These are phyloP conservation scores for Hippocampus kuda DNA, from an alignment of 2,797 vertebrate species.

Conservation along the genomic window DNA sequence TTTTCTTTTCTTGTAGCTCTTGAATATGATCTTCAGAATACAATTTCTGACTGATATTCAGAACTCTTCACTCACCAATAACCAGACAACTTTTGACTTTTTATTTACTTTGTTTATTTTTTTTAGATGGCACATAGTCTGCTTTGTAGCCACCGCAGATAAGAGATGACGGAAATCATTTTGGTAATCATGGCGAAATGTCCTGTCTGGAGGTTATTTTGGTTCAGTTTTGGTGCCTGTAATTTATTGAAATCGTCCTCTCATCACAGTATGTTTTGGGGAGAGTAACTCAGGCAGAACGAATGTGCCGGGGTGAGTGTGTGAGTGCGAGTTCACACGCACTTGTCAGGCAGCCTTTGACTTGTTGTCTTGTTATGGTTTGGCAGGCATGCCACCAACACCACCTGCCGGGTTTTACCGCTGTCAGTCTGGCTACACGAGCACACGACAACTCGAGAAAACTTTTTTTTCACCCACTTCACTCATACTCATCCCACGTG, in stretches of 20 bases:
- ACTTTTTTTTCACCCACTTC: constrained; percentile 34
- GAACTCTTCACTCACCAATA: constrained; percentile 5
- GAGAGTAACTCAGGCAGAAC: constrained; percentile 14
- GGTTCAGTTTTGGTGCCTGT: background rate
- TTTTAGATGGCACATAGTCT: background rate
- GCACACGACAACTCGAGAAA: constrained; percentile 30
- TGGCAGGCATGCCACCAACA: constrained; percentile 35
- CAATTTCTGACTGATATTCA: background rate
- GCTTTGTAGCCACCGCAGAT: background rate
- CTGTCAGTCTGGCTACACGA: constrained; percentile 43
- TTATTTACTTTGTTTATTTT: background rate
- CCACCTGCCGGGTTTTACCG: constrained; percentile 32
- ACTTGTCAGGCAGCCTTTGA: constrained; percentile 22
- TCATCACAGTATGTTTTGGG: background rate
- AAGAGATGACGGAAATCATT: background rate
- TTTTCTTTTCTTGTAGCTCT: constrained; percentile 55
- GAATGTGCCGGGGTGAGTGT: constrained; percentile 1
- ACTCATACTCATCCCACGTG: background rate
- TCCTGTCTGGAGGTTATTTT: background rate
- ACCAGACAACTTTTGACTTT: background rate
- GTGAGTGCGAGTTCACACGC: constrained; percentile 10
- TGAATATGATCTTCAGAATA: constrained; percentile 17
- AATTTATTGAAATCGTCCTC: background rate
- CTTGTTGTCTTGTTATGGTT: constrained; percentile 48
- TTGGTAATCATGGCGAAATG: background rate